These are phyloP conservation scores for Watsonalla binaria DNA, from an alignment of 2,888 invertebrate species.

Conservation along the genomic window DNA sequence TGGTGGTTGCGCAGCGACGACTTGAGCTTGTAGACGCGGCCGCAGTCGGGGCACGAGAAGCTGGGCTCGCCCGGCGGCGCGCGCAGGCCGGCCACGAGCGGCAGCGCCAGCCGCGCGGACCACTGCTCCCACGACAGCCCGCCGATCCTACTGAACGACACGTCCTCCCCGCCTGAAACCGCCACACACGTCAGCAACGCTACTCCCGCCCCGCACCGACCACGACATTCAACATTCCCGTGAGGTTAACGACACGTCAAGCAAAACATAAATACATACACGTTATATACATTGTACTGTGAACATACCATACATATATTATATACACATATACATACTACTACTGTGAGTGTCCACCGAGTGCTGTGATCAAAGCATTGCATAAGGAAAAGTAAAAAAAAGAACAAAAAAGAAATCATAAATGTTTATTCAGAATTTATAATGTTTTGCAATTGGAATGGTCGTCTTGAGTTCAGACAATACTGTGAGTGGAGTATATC, in stretches of 20 bases:
- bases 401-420: conserved; percentile 59
- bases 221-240: conserved; percentile 59
- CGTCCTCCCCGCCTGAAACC: conserved; percentile 76
- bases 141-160: conserved; percentile 84
- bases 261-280: conserved; percentile 48
- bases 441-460: conserved; percentile 21
- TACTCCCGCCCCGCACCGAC: conserved; percentile 19
- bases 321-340: conserved; percentile 32
- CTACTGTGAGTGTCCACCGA: conserved; percentile 76
- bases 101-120: conserved; percentile 86
- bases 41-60: conserved; percentile 90
- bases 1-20: conserved; percentile 90
- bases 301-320: conserved; percentile 32
- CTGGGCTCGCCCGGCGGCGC: conserved; percentile 69
- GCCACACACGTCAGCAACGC: conserved; percentile 36
- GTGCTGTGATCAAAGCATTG: conserved; percentile 77
- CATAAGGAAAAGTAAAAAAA: conserved; percentile 68
- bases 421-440: conserved; percentile 56
- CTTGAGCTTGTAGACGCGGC: conserved; percentile 91
- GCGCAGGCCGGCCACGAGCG: conserved; percentile 63
- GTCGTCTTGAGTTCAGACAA: conserved; percentile 19
- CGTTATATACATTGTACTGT: conserved; percentile 41
- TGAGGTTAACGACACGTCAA: conserved; percentile 63
- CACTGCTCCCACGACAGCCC: conserved; percentile 85
- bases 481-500: conserved; percentile 1